These are phyloP conservation scores for Apostichopus leukothele DNA, from an alignment of 53 echinoderm and acorn worm species.

Conservation along the genomic window DNA sequence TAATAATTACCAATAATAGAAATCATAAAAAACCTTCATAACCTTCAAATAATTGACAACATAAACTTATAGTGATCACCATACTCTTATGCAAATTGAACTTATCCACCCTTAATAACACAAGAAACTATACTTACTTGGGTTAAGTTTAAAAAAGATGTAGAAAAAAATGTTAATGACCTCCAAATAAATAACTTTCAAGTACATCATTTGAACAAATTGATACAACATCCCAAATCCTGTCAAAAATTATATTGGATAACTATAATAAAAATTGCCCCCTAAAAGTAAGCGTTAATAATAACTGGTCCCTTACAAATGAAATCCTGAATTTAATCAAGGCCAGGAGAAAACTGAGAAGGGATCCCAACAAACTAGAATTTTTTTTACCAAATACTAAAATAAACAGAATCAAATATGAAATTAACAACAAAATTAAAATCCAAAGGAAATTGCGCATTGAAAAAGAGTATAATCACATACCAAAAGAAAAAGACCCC, in stretches of 20 bases:
- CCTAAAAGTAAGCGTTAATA: too few species aligned
- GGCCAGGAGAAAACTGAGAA: background rate
- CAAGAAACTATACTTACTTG: background rate
- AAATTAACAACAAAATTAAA: background rate
- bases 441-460: background rate
- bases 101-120: background rate
- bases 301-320: background rate
- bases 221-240: background rate
- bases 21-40: background rate
- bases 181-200: background rate
- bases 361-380: background rate
- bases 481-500: background rate
- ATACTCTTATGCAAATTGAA: background rate
- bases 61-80: background rate
- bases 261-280: background rate
- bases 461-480: background rate
- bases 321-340: background rate
- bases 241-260: background rate
- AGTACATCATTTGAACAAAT: too few species aligned
- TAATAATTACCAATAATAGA: background rate
- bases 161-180: background rate
- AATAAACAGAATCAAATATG: constrained; percentile 6
- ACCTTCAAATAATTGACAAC: background rate
- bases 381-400: background rate
- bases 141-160: background rate